phyloP scores from a whole-genome alignment of 2,888 invertebrate species.

The Sussaba pulchella region DNA sequence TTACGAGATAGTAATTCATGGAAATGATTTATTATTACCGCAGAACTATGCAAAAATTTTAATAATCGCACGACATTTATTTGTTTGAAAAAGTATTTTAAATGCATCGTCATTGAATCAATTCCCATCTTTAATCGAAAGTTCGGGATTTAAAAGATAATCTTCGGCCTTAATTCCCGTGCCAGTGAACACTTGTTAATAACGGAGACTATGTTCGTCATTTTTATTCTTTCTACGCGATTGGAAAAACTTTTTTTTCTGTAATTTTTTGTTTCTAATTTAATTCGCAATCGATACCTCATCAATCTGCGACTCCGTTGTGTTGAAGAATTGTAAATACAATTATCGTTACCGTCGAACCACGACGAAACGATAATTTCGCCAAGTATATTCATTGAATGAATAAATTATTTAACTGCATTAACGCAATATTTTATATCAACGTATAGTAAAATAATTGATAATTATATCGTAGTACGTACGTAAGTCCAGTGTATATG shows the following conservation, averaged over 20 bases:
- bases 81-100: too few relatives aligned
- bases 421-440: constrained; percentile 38
- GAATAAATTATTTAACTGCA: constrained; percentile 67
- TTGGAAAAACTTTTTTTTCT: constrained; percentile 45
- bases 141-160: neutral
- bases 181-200: constrained; percentile 37
- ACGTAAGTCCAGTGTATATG: constrained; percentile 24
- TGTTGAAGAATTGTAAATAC: constrained; percentile 58
- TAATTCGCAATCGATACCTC: constrained; percentile 32
- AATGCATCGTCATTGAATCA: too few relatives aligned
- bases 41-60: too few relatives aligned
- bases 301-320: constrained; percentile 34
- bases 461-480: constrained; percentile 34
- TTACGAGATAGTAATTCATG: too few relatives aligned
- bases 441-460: constrained; percentile 17
- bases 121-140: neutral
- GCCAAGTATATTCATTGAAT: constrained; percentile 69
- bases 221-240: constrained; percentile 22
- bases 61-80: too few relatives aligned
- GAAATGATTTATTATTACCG: too few relatives aligned
- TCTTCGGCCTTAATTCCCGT: constrained; percentile 16
- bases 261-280: constrained; percentile 17
- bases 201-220: neutral
- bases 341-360: constrained; percentile 51
- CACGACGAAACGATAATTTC: constrained; percentile 58